Percentiles rank a stretch among this genome's conserved stretches.
These are phyloP conservation scores for Drosophila sucinea DNA, from an alignment of 1,140 invertebrate species.

Conservation along the genomic window DNA sequence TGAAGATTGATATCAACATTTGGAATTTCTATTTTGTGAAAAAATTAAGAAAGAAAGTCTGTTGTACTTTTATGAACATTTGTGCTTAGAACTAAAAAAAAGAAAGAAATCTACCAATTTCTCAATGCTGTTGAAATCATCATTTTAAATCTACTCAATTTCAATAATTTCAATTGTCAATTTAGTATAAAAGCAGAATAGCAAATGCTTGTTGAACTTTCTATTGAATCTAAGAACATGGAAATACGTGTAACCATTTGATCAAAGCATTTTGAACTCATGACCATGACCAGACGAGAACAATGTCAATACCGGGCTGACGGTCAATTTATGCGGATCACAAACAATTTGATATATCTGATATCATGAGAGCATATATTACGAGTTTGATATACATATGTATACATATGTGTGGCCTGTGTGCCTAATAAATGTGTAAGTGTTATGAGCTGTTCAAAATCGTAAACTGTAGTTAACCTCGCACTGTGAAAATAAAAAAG, in stretches of 20 bases:
- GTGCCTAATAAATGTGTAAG: constrained; percentile 12
- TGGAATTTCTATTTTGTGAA: no score
- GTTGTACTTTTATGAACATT: no score
- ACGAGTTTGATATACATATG: constrained; percentile 10
- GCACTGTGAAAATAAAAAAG: constrained; percentile 12
- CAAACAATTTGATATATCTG: constrained; percentile 3
- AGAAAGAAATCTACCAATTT: neutral
- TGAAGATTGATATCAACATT: no score
- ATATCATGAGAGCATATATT: constrained; percentile 3
- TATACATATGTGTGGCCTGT: constrained; percentile 6
- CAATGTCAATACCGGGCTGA: neutral
- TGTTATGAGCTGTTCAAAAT: constrained; percentile 14
- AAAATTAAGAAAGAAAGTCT: no score
- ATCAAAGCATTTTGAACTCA: constrained; percentile 4
- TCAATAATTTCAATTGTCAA: neutral
- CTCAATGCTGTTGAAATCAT: constrained; percentile 2
- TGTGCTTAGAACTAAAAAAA: neutral
- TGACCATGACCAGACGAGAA: constrained; percentile 5
- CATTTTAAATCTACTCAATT: neutral
- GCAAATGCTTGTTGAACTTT: neutral
- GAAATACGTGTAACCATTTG: constrained; percentile 3
- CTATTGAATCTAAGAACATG: neutral
- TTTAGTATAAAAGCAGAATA: neutral
- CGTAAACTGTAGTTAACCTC: constrained; percentile 13
- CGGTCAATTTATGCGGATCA: constrained; percentile 7